Evolutionary conservation across 2,113 vertebrate genomes (phyloP).

Genomic region (Thymallus thymallus): DNA sequence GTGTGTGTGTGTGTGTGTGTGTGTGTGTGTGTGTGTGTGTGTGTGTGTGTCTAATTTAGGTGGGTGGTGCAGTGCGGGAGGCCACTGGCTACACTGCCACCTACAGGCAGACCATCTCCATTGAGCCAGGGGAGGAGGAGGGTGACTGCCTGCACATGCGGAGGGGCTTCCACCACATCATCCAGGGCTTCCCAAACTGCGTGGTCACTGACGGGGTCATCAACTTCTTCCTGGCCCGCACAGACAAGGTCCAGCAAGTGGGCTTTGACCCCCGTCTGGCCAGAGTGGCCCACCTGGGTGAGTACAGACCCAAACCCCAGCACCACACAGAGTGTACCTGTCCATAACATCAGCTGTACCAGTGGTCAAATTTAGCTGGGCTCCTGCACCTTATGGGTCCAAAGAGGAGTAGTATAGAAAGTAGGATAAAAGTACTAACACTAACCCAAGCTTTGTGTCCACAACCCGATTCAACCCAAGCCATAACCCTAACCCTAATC

Average conservation of each 20-base stretch:
- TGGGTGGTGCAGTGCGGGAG: constrained; percentile 88
- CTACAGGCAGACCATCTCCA: constrained; percentile 83
- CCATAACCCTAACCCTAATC: no score
- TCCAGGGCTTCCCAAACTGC: constrained; percentile 85
- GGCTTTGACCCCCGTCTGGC: constrained; percentile 87
- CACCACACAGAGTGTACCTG: no score
- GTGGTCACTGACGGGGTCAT: constrained; percentile 89
- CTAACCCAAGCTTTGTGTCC: no score
- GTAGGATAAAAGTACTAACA: no score
- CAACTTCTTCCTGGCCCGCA: constrained; percentile 90
- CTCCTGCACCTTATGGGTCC: no score
- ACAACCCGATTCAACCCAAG: no score
- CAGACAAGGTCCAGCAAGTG: constrained; percentile 84
- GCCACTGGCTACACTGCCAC: constrained; percentile 83
- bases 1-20: no score
- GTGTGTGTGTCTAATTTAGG: constrained; percentile 64
- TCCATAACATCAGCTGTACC: no score
- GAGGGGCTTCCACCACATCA: constrained; percentile 82
- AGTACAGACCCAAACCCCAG: constrained; percentile 38
- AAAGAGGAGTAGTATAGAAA: no score
- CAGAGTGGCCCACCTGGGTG: constrained; percentile 85
- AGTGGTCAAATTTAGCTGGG: no score
- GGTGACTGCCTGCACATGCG: constrained; percentile 83
- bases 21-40: constrained; percentile 20
- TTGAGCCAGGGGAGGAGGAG: constrained; percentile 78